Evolutionary conservation across 2,797 vertebrate species (phyloP).

Genomic region (Liparis tanakae): DNA sequence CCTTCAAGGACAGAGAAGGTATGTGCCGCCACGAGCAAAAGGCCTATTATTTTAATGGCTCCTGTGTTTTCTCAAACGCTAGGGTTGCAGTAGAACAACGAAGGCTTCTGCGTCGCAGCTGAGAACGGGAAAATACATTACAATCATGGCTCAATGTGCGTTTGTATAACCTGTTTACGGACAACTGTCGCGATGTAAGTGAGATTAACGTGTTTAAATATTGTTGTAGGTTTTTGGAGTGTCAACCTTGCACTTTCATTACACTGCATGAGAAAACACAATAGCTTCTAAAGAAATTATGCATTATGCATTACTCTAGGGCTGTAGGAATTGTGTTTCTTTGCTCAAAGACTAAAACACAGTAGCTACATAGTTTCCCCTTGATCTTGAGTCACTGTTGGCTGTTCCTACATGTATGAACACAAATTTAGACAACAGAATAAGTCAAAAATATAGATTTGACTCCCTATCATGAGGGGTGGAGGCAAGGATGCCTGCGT

Average conservation of each 20-base stretch:
- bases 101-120: constrained; percentile 19
- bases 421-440: constrained; percentile 24
- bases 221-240: constrained; percentile 23
- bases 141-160: constrained; percentile 14
- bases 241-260: constrained; percentile 36
- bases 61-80: constrained; percentile 57
- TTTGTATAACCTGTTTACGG: constrained; percentile 51
- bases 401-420: constrained; percentile 21
- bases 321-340: constrained; percentile 25
- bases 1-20: constrained; percentile 42
- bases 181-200: constrained; percentile 41
- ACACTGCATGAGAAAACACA: constrained; percentile 33
- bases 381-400: constrained; percentile 38
- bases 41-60: constrained; percentile 45
- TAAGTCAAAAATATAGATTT: constrained; percentile 58
- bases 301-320: constrained; percentile 53
- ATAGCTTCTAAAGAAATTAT: constrained; percentile 43
- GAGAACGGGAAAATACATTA: constrained; percentile 49
- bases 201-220: constrained; percentile 50
- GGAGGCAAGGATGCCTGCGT: constrained; percentile 67
- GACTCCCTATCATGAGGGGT: constrained; percentile 70
- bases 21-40: constrained; percentile 38
- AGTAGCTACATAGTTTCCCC: constrained; percentile 26
- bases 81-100: constrained; percentile 54
- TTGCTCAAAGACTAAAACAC: constrained; percentile 41